Base-by-base conservation (phyloP, 2,113 vertebrate species). In the Cisticola juncidis region DNA sequence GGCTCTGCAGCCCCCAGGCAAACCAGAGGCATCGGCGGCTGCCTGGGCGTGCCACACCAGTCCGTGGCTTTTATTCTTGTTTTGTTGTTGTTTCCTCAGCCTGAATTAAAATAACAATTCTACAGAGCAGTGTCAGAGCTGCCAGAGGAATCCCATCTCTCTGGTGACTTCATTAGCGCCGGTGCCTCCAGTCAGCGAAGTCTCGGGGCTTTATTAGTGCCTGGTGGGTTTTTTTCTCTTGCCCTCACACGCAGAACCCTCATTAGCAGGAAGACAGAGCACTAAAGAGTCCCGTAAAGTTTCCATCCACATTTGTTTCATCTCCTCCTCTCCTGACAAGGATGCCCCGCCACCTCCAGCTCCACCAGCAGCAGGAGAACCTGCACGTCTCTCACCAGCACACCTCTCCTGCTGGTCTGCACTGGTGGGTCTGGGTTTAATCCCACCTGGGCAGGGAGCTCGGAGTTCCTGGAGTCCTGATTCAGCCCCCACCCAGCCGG, bases 151-250 rank as follows among this genome's bases (percentile, higher is more conserved):
- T 96, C 81, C 96, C 53, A 58, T 50, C 74, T 97, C 97, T 97
- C 98, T 7, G 35, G 95, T 93, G 98, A 95, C 97, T 98, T 98
- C 97, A 97, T 98, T 98, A 98, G 92, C 25, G 4, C 40, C 60
- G 1, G 65, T 4, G 89, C 97, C 97, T 93, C 87, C 81, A 96
- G 97, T 80, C 97, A 94, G 94, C 64, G 3, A 22, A 90, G 96
- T 86, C 82, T 28, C 2, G 0, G 70, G 11, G 76, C 96, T 95
- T 95, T 83, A 92, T 92, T 35, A 92, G 77, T 4, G 8, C 2
- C 1, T 3, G 42, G 58, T 62, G 66, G 66, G 68, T 7, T 35
- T 51, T 71, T 64, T 90, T 45, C 78, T 69, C 38, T 65, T n/a
- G 9, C 88, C 62, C 87, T 92, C 14, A 31, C 6, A 3, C 29